Evolutionary conservation across 2,797 vertebrate species (phyloP).

Genomic region (Anniella stebbinsi): DNA sequence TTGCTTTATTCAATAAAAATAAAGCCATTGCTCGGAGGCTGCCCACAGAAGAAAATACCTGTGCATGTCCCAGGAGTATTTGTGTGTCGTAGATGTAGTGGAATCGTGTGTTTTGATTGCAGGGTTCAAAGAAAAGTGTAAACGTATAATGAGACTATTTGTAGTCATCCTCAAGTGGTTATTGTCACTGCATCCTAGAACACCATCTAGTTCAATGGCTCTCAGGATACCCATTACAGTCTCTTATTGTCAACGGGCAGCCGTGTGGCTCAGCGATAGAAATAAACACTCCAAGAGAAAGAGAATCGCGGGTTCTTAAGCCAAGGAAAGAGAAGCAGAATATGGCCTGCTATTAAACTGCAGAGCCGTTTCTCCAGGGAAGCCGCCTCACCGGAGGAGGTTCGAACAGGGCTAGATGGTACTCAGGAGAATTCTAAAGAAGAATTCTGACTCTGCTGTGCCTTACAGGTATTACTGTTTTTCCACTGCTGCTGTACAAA

Average conservation of each 20-base stretch:
- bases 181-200: constrained; percentile 2
- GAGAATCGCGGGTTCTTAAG: background rate
- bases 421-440: background rate
- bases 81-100: too few relatives aligned
- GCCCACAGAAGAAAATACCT: background rate
- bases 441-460: background rate
- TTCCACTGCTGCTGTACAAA: background rate
- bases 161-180: constrained; percentile 23
- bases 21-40: background rate
- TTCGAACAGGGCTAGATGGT: background rate
- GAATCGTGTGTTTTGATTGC: background rate
- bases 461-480: background rate
- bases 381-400: background rate
- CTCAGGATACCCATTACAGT: constrained; percentile 19
- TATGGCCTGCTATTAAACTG: constrained; percentile 18
- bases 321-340: constrained; percentile 11
- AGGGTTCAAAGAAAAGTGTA: constrained; percentile 13
- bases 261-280: constrained; percentile 35
- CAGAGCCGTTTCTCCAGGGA: constrained; percentile 26
- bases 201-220: constrained; percentile 27
- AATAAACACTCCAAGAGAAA: constrained; percentile 12
- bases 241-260: constrained; percentile 34
- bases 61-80: background rate
- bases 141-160: constrained; percentile 23
- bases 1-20: background rate